Evolutionary conservation across 1,140 invertebrate genomes (phyloP), one percentile per base, ranked within the genome.

Genomic region (Drosophila miranda): DNA sequence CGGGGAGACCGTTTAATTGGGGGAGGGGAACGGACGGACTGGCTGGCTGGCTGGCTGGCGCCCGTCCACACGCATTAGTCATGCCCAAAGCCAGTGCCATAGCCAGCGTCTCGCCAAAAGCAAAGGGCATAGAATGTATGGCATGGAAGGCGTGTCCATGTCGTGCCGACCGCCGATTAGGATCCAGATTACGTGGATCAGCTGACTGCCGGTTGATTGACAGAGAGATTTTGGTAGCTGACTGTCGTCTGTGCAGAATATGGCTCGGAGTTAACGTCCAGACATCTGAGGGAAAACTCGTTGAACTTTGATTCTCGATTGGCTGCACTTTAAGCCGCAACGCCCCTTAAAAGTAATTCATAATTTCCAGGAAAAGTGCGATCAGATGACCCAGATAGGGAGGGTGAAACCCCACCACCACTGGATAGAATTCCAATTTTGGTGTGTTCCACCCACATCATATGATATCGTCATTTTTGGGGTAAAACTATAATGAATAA

Each of bases 131-230:
- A 11, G 50, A 55, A 23, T 55, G 62, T 44, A 55, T 48, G 64
- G 14, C 50, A 67, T 19, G 38, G 59, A 43, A 28, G 68, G 55
- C 45, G 34, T 38, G 34, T 38, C 34, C 34, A 38, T 11, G 34
- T 1, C 34, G 34, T 38, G 34, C 11, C 34, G 9, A 38, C n/a
- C n/a, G 34, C 11, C 34, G 9, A 38, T 38, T 38, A 38, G 11
- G 1, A 11, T 8, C 30, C 14, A 19, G 69, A 72, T 71, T 71
- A 38, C 21, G 63, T 28, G 45, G 56, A 72, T 62, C 69, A 72
- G 67, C 67, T 72, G 69, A 60, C 69, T 62, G 34, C 43, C 28
- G 68, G 34, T 30, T 72, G 69, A 72, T 72, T 72, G 69, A 72
- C 69, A 21, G 66, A 44, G 57, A 49, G 57, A 49, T 60, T 60